A percentile compares a stretch with the other conserved stretches of the same genome.
phyloP scores from a whole-genome alignment of 2,888 invertebrate genomes.

The Thysanoteuthis rhombus region DNA sequence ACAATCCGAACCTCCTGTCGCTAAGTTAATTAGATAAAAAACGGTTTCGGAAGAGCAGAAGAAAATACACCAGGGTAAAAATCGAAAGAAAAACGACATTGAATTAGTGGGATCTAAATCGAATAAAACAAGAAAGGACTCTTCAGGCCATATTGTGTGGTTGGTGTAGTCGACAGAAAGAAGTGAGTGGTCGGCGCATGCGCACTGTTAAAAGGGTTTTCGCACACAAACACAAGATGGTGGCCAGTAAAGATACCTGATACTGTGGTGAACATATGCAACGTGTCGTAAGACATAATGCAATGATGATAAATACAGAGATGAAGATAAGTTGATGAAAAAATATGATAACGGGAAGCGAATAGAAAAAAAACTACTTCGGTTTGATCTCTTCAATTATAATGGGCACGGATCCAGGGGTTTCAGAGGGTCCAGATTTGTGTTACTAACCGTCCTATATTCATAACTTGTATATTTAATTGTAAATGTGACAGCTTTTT shows the following conservation, averaged over 20 bases:
- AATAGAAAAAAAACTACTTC: too few species aligned
- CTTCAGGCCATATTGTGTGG: background rate
- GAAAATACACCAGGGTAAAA: background rate
- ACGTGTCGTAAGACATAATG: too few species aligned
- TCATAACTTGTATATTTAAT: too few species aligned
- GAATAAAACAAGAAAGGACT: background rate
- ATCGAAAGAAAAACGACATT: background rate
- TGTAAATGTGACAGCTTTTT: too few species aligned
- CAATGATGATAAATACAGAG: too few species aligned
- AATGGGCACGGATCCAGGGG: too few species aligned
- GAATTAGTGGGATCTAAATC: background rate
- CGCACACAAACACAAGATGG: background rate
- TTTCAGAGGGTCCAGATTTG: too few species aligned
- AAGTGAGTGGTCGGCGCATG: background rate
- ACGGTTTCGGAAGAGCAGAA: background rate
- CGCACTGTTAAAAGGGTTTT: background rate
- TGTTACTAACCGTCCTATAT: too few species aligned
- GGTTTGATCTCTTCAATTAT: too few species aligned
- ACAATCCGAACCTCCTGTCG: background rate
- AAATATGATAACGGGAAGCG: too few species aligned
- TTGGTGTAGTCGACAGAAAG: background rate
- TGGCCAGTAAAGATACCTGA: background rate
- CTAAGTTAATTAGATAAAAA: slow-evolving; percentile 12
- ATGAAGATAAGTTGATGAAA: too few species aligned
- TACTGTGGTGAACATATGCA: too few species aligned